Conservation (phyloP, 2,888 invertebrate species). For the Troides aeacus region DNA sequence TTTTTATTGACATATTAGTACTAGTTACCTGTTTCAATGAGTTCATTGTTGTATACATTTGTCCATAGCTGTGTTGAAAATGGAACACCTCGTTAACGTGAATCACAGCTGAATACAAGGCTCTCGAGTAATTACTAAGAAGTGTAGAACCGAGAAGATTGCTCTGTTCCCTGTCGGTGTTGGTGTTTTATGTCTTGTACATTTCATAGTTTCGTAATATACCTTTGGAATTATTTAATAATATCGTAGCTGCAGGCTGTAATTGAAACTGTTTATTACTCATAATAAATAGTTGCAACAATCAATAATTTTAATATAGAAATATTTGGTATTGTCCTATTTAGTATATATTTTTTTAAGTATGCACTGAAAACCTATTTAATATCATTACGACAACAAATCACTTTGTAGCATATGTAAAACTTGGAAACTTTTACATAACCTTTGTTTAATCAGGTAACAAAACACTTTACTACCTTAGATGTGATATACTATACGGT, state of each 20-base stretch:
- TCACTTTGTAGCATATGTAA: background rate
- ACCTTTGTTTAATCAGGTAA: conserved; percentile 1
- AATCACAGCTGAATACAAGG: background rate
- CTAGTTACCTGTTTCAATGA: no score
- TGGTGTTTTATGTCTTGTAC: background rate
- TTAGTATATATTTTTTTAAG: no score
- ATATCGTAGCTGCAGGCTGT: no score
- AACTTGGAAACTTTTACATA: background rate
- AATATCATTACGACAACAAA: no score
- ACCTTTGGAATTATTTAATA: background rate
- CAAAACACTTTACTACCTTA: background rate
- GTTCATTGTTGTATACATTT: background rate
- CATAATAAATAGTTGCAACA: no score
- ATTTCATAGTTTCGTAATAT: background rate
- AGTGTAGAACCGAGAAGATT: background rate
- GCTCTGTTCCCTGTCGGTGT: background rate
- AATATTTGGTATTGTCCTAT: no score
- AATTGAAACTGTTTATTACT: no score
- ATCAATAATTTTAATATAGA: no score
- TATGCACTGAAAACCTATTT: no score
- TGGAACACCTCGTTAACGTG: background rate
- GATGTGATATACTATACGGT: background rate
- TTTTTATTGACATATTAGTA: background rate
- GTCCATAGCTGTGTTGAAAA: background rate
- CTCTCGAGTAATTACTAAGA: background rate